A percentile compares a stretch with the other conserved stretches of the same genome.
Evolutionary conservation across 2,888 invertebrate genomes (phyloP).

Genomic region (Eristalis pertinax): DNA sequence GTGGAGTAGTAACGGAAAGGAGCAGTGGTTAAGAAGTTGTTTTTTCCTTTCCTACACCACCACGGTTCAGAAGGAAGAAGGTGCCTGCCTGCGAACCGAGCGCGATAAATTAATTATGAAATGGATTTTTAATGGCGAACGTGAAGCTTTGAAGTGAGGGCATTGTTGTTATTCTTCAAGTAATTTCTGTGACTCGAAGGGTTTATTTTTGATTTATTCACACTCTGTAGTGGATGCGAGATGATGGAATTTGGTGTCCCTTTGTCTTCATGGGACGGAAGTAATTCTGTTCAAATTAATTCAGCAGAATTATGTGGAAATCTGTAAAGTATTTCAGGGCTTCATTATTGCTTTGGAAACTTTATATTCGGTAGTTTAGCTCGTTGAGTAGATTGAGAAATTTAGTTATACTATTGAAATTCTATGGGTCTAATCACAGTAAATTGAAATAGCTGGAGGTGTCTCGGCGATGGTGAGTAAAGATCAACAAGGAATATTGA

Average conservation of each 20-base stretch:
- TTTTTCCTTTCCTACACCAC: neutral
- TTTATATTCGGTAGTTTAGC: slow-evolving; percentile 1
- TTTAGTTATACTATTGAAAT: slow-evolving; percentile 5
- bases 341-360: neutral
- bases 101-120: slow-evolving; percentile 37
- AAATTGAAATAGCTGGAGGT: neutral
- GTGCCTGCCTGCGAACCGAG: slow-evolving; percentile 2
- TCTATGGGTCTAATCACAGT: neutral
- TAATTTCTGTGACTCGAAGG: slow-evolving; percentile 30
- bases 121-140: slow-evolving; percentile 28
- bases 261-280: slow-evolving; percentile 8
- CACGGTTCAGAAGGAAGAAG: neutral
- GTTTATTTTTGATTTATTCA: slow-evolving; percentile 35
- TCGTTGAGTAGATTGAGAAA: neutral
- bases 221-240: slow-evolving; percentile 8
- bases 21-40: neutral
- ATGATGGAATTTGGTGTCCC: neutral
- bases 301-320: slow-evolving; percentile 1
- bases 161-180: slow-evolving; percentile 20
- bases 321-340: neutral
- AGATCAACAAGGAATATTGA: neutral
- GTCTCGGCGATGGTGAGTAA: neutral
- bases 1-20: neutral
- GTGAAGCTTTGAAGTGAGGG: slow-evolving; percentile 24
- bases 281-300: slow-evolving; percentile 20